These are phyloP conservation scores for Neodon shergylaensis DNA, from an alignment of 2,113 vertebrate genomes.

Conservation along the genomic window DNA sequence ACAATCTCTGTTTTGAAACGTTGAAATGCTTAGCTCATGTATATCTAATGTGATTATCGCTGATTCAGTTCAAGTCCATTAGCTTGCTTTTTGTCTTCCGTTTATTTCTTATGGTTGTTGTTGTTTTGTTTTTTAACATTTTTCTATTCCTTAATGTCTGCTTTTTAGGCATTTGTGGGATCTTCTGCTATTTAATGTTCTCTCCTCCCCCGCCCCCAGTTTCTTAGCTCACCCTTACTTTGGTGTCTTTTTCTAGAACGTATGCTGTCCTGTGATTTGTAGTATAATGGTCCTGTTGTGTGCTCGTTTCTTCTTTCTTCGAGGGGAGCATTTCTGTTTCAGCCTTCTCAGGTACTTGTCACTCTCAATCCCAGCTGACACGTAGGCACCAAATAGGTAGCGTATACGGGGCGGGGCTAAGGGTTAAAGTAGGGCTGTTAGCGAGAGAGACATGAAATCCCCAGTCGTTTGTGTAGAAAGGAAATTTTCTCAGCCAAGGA, in stretches of 20 bases:
- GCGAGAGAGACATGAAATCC: not conserved
- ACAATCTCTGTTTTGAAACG: slow-evolving; percentile 9
- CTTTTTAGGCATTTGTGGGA: not conserved
- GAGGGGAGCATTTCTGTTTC: not conserved
- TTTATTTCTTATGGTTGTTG: not conserved
- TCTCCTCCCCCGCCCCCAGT: not conserved
- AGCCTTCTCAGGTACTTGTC: not conserved
- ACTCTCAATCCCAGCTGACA: not conserved
- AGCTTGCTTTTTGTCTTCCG: not conserved
- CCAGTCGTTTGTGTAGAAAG: not conserved
- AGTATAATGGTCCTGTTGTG: not conserved
- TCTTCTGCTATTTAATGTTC: not conserved
- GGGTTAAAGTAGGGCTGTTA: not conserved
- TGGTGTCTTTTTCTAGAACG: not conserved
- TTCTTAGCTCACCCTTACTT: not conserved
- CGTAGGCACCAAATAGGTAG: not conserved
- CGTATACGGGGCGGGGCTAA: not conserved
- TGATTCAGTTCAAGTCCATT: not conserved
- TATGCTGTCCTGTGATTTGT: not conserved
- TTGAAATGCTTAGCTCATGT: not conserved
- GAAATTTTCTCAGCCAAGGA: not conserved
- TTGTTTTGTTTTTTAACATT: not conserved
- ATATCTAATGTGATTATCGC: slow-evolving; percentile 1
- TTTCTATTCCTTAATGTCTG: not conserved
- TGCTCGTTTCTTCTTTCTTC: not conserved